phyloP scores from a whole-genome alignment of 2,113 vertebrate species.

The Chamaetylas fuelleborni region DNA sequence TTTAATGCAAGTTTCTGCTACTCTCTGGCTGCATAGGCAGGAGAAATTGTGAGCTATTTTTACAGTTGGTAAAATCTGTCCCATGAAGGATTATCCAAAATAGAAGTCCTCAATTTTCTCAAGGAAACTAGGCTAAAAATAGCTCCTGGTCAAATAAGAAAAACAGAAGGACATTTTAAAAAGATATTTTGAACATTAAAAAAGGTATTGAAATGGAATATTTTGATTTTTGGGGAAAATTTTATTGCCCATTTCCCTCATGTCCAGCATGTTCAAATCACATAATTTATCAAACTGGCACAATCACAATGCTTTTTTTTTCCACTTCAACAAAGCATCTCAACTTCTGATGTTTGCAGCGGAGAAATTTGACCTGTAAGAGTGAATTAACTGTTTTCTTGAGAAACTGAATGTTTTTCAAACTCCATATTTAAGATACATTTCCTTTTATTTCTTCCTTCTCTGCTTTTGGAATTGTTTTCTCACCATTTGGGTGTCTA shows the following conservation, averaged over 20 bases:
- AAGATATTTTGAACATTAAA: not conserved
- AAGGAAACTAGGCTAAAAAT: not conserved
- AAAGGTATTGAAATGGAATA: not conserved
- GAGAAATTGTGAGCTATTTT: not conserved
- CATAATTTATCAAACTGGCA: not conserved
- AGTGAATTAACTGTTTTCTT: not conserved
- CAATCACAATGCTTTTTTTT: not conserved
- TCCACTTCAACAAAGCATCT: not conserved
- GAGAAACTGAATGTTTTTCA: not conserved
- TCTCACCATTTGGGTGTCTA: not conserved
- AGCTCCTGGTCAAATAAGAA: not conserved
- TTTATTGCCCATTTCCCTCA: not conserved
- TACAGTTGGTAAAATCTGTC: not conserved
- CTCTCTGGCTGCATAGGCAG: not conserved
- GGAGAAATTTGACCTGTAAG: not conserved
- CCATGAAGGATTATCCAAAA: not conserved
- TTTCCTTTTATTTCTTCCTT: not conserved
- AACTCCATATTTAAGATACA: not conserved
- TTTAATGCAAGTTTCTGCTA: not conserved
- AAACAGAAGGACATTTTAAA: not conserved
- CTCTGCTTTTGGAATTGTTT: not conserved
- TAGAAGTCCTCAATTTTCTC: not conserved
- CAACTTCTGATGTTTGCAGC: not conserved
- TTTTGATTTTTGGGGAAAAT: not conserved
- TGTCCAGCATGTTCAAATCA: not conserved